phyloP scores from a whole-genome alignment of 2,113 vertebrate species.

The Promerops cafer region DNA sequence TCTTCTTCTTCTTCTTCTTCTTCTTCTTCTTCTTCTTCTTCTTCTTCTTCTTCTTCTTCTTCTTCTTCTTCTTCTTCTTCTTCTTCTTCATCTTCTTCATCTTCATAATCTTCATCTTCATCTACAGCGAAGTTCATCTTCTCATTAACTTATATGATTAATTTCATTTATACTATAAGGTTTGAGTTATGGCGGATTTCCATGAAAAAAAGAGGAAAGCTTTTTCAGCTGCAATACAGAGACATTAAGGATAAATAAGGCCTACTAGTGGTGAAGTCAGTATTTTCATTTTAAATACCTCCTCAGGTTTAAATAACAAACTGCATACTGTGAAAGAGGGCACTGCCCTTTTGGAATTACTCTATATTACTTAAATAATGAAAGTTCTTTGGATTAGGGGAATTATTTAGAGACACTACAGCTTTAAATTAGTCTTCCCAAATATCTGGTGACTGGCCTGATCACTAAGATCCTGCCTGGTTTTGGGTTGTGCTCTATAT shows the following conservation, averaged over 20 bases:
- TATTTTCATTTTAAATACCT: neutral
- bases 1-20: neutral
- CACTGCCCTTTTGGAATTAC: neutral
- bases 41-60: neutral
- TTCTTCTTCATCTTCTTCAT: neutral
- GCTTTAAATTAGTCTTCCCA: neutral
- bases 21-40: neutral
- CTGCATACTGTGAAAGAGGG: neutral
- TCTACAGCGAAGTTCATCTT: neutral
- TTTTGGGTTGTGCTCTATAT: neutral
- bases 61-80: neutral
- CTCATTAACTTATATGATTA: neutral
- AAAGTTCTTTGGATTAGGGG: neutral
- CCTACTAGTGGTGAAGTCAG: neutral
- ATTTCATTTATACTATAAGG: neutral
- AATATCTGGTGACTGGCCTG: neutral
- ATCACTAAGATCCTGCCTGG: neutral
- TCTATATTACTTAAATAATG: neutral
- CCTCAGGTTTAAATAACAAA: neutral
- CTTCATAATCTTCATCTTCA: rapidly evolving
- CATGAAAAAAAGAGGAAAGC: neutral
- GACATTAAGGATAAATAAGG: neutral
- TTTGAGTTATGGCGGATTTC: neutral
- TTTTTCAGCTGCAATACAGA: neutral
- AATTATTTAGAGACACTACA: neutral